phyloP scores from a whole-genome alignment of 2,888 invertebrate genomes.

The Pasiphila rectangulata region DNA sequence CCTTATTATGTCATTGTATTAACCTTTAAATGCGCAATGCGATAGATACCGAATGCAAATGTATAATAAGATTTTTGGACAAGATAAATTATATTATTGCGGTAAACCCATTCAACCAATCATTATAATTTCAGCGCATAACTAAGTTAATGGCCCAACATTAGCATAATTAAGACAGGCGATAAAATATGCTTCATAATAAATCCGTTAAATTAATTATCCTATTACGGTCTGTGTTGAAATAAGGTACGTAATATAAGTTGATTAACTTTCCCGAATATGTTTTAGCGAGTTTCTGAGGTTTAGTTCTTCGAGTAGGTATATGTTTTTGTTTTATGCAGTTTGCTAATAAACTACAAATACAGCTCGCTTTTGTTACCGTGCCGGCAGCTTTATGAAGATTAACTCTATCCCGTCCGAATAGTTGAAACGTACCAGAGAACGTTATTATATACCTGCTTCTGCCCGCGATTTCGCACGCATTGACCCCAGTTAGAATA shows the following conservation, averaged over 20 bases:
- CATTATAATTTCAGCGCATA: slow-evolving; percentile 2
- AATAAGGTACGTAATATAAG: neutral
- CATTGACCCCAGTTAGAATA: no score
- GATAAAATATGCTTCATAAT: slow-evolving; percentile 22
- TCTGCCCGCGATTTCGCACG: no score
- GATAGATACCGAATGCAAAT: no score
- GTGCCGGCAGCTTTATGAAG: neutral
- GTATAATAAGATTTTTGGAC: neutral
- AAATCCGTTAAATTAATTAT: slow-evolving; percentile 22
- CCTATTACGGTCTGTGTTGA: slow-evolving; percentile 1
- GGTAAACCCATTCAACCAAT: neutral
- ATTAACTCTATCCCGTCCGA: neutral
- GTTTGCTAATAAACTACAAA: neutral
- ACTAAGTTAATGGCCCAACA: slow-evolving; percentile 20
- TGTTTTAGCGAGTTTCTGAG: no score
- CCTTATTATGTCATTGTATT: no score
- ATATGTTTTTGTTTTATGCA: neutral
- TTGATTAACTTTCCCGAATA: slow-evolving; percentile 1
- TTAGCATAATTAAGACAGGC: slow-evolving; percentile 22
- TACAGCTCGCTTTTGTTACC: neutral
- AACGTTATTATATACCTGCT: no score
- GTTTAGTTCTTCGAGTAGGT: no score
- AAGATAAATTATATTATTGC: neutral
- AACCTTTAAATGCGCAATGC: no score
- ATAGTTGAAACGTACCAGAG: no score